Evolutionary conservation across 2,888 invertebrate species (phyloP), one percentile per base, ranked within the genome.

Genomic region (Tortrix viridana): DNA sequence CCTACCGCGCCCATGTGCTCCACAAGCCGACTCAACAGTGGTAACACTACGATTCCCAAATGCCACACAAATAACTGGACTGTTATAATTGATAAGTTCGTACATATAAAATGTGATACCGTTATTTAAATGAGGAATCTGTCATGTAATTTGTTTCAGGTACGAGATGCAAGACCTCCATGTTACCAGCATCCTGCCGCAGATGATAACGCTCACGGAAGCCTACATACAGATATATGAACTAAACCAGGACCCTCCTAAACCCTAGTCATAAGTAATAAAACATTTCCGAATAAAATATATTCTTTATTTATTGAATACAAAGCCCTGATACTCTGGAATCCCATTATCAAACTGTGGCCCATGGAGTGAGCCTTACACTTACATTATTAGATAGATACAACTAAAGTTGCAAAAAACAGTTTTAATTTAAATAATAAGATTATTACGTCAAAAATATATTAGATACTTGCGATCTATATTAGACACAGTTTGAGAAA

Each of bases 131-230:
- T 2, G 22, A 22, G 22, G 2, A 3, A 22, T 3, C 22, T 3
- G 4, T n/a, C n/a, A 22, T 3, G 32, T 32, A 12, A 32, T 32
- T 12, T 12, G 23, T 84, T 85, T 23, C 79, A 76, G 95, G 95
- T 82, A 97, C 93, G 88, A 98, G 95, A 93, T 98, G 97, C 98
- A 98, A 91, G 99, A 99, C 93, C 94, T 99, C 60, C 99, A 99
- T 81, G 99, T 99, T 0, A 98, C 97, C 6, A 98, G 98, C 85
- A 99, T 99, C 77, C 93, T 99, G 64, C 99, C 99, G 4, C 99
- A 99, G 89, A 99, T 99, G 99, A 99, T 99, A 66, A 99, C 99
- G 0, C 93, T 99, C 19, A 99, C 99, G 1, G 99, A 99, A 90
- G 98, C 99, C 3, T 99, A 99, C 82, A 98, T 99, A 80, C 99